phyloP scores from a whole-genome alignment of 2,113 vertebrate species.

The Malaclemys terrapin region DNA sequence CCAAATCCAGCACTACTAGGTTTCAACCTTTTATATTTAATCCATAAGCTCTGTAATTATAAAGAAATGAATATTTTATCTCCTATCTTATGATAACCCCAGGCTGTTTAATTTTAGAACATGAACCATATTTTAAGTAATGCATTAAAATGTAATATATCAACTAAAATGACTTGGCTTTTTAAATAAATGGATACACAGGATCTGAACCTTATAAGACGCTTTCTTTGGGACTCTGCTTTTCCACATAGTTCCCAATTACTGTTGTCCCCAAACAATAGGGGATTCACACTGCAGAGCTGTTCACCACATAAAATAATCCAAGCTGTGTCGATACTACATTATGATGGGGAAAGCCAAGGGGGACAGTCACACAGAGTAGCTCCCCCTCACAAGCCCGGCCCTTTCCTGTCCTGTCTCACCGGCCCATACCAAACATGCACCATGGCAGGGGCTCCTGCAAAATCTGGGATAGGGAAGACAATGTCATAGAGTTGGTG shows the following conservation, averaged over 20 bases:
- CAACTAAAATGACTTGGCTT: constrained; percentile 64
- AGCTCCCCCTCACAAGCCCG: neutral
- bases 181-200: constrained; percentile 50
- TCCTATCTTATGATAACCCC: constrained; percentile 73
- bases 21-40: constrained; percentile 53
- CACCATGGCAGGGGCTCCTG: neutral
- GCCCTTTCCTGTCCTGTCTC: neutral
- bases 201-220: constrained; percentile 22
- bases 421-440: neutral
- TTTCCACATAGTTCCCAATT: neutral
- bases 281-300: neutral
- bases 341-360: constrained; percentile 5
- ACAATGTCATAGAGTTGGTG: neutral
- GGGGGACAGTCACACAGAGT: neutral
- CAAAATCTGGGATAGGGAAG: neutral
- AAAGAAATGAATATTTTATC: constrained; percentile 81
- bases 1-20: constrained; percentile 37
- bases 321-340: neutral
- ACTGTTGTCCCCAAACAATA: neutral
- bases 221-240: neutral
- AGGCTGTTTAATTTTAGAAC: constrained; percentile 75
- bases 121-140: constrained; percentile 70
- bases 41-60: constrained; percentile 75
- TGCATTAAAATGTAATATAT: constrained; percentile 70
- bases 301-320: neutral